phyloP scores from a whole-genome alignment of 2,797 vertebrate species.

The Neosalanx taihuensis region DNA sequence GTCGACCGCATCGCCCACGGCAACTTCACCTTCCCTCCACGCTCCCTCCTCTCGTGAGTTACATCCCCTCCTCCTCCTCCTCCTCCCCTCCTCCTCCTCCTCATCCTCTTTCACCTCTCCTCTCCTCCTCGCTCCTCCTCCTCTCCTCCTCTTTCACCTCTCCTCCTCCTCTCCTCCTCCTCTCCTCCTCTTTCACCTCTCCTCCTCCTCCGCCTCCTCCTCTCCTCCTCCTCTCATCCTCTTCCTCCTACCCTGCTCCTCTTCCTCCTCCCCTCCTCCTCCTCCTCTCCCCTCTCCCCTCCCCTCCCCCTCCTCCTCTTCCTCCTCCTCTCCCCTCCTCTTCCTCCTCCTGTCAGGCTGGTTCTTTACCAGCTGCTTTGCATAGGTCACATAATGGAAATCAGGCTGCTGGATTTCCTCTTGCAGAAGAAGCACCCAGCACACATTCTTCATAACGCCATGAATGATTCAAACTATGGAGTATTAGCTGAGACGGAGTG shows the following conservation, averaged over 20 bases:
- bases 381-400: not conserved
- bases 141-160: not conserved
- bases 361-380: not conserved
- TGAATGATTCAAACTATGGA: not conserved
- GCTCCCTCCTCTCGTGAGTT: slow-evolving; percentile 77
- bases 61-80: not conserved
- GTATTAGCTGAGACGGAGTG: not conserved
- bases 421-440: no score
- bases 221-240: not conserved
- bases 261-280: not conserved
- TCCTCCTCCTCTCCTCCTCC: not conserved
- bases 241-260: not conserved
- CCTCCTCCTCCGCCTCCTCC: not conserved
- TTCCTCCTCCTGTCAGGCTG: not conserved
- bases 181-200: no score
- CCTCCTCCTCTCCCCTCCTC: not conserved
- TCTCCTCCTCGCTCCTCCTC: not conserved
- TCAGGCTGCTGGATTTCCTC: not conserved
- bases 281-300: not conserved
- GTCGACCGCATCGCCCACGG: slow-evolving; percentile 71
- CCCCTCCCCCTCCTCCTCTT: not conserved
- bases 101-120: not conserved
- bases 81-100: slow-evolving; percentile 12
- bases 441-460: not conserved
- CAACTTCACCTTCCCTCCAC: slow-evolving; percentile 73